These are phyloP conservation scores for Zele albiditarsus DNA, from an alignment of 2,888 invertebrate species.

Conservation along the genomic window DNA sequence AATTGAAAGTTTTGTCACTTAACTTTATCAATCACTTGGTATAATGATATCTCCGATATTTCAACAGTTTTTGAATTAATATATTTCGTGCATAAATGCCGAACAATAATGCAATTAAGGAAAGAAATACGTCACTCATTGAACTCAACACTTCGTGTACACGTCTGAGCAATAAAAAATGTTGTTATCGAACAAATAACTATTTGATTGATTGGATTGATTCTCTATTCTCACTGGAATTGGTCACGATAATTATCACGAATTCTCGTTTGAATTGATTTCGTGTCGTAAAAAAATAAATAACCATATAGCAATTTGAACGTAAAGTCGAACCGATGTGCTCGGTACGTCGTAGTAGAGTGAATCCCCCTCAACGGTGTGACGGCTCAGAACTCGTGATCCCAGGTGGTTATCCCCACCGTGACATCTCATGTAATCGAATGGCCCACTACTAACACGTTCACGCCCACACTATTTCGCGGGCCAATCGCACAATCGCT, in stretches of 20 bases:
- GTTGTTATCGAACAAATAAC: not conserved
- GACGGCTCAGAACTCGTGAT: constrained; percentile 53
- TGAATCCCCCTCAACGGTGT: constrained; percentile 55
- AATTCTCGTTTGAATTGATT: constrained; percentile 20
- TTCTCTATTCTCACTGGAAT: not conserved
- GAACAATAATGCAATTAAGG: not conserved
- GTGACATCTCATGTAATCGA: constrained; percentile 47
- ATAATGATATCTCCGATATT: too few relatives aligned
- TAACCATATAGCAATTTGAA: constrained; percentile 35
- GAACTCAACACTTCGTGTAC: not conserved
- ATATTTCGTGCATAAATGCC: too few relatives aligned
- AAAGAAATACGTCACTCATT: not conserved
- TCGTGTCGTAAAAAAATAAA: not conserved
- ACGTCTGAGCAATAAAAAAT: not conserved
- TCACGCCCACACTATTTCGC: constrained; percentile 44
- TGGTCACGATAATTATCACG: not conserved
- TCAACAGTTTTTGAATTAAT: too few relatives aligned
- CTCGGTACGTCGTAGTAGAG: constrained; percentile 59
- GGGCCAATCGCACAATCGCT: constrained; percentile 45
- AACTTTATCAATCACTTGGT: too few relatives aligned
- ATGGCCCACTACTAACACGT: constrained; percentile 47
- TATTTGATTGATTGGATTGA: too few relatives aligned
- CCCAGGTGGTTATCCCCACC: constrained; percentile 62
- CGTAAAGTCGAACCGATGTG: constrained; percentile 53
- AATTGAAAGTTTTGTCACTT: too few relatives aligned